Conservation (phyloP, 92 coral and sea anemone species). For the Zoanthus gigantus region DNA sequence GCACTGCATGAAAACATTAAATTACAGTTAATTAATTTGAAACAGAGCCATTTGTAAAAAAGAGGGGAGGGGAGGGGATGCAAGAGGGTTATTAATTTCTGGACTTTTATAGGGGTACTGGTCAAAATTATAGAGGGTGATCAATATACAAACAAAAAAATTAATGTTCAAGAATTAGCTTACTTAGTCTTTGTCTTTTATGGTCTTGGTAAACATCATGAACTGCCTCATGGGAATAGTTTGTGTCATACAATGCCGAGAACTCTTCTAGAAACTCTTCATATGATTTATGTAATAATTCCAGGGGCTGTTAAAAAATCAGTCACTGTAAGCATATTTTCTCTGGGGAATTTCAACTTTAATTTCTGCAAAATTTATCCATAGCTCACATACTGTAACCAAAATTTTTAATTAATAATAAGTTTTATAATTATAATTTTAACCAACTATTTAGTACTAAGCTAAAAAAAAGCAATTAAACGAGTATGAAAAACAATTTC, state of each 20-base stretch:
- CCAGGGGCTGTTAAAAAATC: slow-evolving; percentile 70
- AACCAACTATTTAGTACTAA: no score
- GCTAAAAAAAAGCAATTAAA: no score
- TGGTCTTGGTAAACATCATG: slow-evolving; percentile 86
- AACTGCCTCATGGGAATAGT: slow-evolving; percentile 82
- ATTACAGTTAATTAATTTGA: no score
- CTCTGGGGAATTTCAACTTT: not conserved
- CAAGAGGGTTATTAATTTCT: no score
- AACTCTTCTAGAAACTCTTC: slow-evolving; percentile 90
- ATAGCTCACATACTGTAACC: not conserved
- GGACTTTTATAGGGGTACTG: no score
- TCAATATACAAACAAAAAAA: not conserved
- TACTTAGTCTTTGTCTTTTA: slow-evolving; percentile 83
- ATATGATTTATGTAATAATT: slow-evolving; percentile 81
- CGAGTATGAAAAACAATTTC: no score
- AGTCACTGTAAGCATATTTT: not conserved
- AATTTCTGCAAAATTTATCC: not conserved
- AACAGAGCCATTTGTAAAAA: no score
- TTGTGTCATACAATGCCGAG: slow-evolving; percentile 79
- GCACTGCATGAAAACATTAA: no score
- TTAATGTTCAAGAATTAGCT: slow-evolving; percentile 20
- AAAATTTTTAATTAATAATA: no score
- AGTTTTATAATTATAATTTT: no score
- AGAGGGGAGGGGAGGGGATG: no score
- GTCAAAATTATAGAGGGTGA: not conserved